Evolutionary conservation across 2,888 invertebrate genomes (phyloP).

Genomic region (Torymus aiolomorphi): DNA sequence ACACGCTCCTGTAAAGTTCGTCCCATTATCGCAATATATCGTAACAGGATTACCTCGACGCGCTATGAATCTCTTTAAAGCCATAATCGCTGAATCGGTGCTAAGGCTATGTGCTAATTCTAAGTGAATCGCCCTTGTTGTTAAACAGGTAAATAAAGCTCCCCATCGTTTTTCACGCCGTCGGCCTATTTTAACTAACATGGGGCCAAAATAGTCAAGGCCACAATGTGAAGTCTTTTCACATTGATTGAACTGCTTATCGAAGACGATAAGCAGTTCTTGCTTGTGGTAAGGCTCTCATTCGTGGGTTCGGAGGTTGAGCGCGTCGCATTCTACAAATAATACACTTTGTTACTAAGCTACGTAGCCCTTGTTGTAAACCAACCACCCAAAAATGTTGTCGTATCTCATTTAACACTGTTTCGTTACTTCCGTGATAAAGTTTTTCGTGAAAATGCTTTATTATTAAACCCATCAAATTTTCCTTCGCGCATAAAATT

Average conservation of each 20-base stretch:
- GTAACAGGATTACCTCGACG: background rate
- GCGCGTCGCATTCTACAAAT: background rate
- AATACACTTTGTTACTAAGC: background rate
- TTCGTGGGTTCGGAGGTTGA: background rate
- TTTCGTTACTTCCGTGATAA: conserved; percentile 1
- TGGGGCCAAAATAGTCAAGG: background rate
- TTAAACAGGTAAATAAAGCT: background rate
- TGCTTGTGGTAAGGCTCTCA: background rate
- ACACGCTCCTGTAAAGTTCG: background rate
- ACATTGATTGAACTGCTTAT: background rate
- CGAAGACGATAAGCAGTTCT: background rate
- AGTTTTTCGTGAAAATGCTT: background rate
- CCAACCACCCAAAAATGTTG: conserved; percentile 19
- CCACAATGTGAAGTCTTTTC: background rate
- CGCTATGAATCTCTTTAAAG: background rate
- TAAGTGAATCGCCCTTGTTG: background rate
- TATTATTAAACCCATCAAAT: background rate
- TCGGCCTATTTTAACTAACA: too few species aligned
- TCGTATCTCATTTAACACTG: conserved; percentile 19
- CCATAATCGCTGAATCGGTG: background rate
- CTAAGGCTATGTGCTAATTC: background rate
- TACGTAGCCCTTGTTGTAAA: background rate
- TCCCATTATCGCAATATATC: conserved; percentile 6
- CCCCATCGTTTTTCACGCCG: too few species aligned
- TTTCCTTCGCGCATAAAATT: background rate